Base-by-base conservation (phyloP, 2,113 vertebrate species). In the Phylloscopus whistleri region DNA sequence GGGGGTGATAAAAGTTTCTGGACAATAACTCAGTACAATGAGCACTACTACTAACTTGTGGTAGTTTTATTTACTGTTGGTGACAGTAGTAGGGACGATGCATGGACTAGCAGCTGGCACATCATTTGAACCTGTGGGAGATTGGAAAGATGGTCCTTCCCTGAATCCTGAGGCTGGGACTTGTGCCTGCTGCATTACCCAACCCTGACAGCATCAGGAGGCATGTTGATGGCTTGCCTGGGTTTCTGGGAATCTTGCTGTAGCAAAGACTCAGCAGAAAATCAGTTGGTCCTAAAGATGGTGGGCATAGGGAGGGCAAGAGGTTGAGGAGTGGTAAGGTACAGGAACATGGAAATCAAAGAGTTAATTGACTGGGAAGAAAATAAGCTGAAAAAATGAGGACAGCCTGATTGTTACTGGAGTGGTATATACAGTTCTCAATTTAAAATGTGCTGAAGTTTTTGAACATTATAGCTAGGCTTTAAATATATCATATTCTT, bases 401-500 rank as follows among this genome's bases (percentile, higher is more conserved):
- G 52, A 46, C 76, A 72, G 56, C 27, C n/a, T 56, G 44, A 86
- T 90, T 51, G 35, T 89, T 93, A 23, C 31, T 67, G 73, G 43
- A 90, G 26, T 78, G 41, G 39, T 87, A 90, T 68, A 59, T 59
- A 49, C 4, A 87, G 80, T 78, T 90, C 76, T 87, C 26, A 9
- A 35, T 90, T 89, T 77, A 74, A 93, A 90, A 70, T 78, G 43
- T 67, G 13, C 75, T 84, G 43, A 84, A 62, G 39, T 63, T 92
- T 93, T 94, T 89, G 30, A 26, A 74, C 43, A 6, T 70, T 92
- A 48, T 60, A 89, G 19, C 27, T 86, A 46, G 49, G 73, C 49
- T 92, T 87, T 86, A 94, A 74, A 89, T 81, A 59, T 74, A 62
- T 75, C 49, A 30, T 85, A 63, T 63, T 86, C 33, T 90, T 85